A percentile compares a stretch with the other conserved stretches of the same genome.
Evolutionary conservation across 2,113 vertebrate genomes (phyloP).

Genomic region (Acinonyx jubatus): DNA sequence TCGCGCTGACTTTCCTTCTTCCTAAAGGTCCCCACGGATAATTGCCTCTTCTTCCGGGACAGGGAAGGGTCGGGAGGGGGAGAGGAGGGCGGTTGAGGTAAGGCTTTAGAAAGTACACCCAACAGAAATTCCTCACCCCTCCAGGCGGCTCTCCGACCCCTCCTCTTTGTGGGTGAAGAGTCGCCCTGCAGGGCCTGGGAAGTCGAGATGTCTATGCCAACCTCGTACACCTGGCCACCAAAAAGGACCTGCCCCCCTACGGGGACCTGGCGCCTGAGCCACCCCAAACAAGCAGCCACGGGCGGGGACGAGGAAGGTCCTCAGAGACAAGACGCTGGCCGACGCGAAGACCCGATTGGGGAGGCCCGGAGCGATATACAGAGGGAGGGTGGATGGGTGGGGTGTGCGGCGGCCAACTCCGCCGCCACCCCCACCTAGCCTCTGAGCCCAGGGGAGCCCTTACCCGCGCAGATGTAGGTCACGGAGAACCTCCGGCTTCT

Average conservation of each 20-base stretch:
- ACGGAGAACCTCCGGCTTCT: constrained; percentile 83
- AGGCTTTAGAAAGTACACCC: neutral
- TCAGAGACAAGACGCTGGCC: neutral
- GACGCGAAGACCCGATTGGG: neutral
- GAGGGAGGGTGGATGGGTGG: neutral
- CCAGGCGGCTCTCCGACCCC: neutral
- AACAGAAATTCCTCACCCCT: neutral
- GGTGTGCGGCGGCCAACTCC: neutral
- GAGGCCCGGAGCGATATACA: neutral
- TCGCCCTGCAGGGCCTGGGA: neutral
- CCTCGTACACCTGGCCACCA: neutral
- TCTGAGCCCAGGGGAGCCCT: constrained; percentile 68
- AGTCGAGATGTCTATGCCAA: neutral
- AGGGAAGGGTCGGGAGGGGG: neutral
- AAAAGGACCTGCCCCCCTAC: neutral
- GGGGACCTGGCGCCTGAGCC: neutral
- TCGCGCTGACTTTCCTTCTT: neutral
- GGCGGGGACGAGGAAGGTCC: neutral
- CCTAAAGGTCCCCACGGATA: neutral
- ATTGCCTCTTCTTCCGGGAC: neutral
- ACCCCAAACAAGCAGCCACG: neutral
- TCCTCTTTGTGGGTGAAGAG: neutral
- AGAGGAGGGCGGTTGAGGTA: neutral
- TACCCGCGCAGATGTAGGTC: constrained; percentile 87
- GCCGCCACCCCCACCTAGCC: constrained; percentile 47